Evolutionary conservation across 2,113 vertebrate genomes (phyloP).

Genomic region (Entelurus aequoreus): DNA sequence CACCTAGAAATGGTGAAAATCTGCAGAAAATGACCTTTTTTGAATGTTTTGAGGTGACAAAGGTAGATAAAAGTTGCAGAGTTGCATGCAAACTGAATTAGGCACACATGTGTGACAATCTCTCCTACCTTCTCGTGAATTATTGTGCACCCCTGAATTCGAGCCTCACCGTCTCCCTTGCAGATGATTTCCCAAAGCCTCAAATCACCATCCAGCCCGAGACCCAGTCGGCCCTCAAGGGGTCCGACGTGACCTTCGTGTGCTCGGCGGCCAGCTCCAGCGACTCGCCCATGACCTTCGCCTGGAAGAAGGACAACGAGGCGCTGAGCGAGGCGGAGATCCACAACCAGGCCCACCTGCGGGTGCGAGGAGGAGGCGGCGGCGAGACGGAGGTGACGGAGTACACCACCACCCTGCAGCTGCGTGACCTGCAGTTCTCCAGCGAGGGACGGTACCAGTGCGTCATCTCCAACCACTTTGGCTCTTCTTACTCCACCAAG

Average conservation of each 20-base stretch:
- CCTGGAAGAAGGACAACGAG: slow-evolving; percentile 98
- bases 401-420: slow-evolving; percentile 87
- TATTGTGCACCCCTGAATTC: too few species aligned
- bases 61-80: too few species aligned
- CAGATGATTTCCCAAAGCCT: slow-evolving; percentile 96
- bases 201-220: slow-evolving; percentile 96
- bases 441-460: slow-evolving; percentile 95
- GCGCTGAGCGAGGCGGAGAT: slow-evolving; percentile 84
- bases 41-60: too few species aligned
- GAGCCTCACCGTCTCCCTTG: neutral
- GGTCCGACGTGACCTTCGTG: slow-evolving; percentile 88
- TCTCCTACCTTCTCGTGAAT: too few species aligned
- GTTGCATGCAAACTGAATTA: too few species aligned
- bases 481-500: slow-evolving; percentile 91
- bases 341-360: slow-evolving; percentile 89
- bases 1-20: too few species aligned
- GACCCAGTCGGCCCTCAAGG: slow-evolving; percentile 89
- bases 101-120: too few species aligned
- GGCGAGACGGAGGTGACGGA: slow-evolving; percentile 81
- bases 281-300: slow-evolving; percentile 95
- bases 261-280: slow-evolving; percentile 96
- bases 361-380: slow-evolving; percentile 71
- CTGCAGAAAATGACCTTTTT: too few species aligned
- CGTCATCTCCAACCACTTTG: slow-evolving; percentile 98
- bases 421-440: slow-evolving; percentile 83